phyloP scores from a whole-genome alignment of 2,888 invertebrate genomes.

The Salticus scenicus region DNA sequence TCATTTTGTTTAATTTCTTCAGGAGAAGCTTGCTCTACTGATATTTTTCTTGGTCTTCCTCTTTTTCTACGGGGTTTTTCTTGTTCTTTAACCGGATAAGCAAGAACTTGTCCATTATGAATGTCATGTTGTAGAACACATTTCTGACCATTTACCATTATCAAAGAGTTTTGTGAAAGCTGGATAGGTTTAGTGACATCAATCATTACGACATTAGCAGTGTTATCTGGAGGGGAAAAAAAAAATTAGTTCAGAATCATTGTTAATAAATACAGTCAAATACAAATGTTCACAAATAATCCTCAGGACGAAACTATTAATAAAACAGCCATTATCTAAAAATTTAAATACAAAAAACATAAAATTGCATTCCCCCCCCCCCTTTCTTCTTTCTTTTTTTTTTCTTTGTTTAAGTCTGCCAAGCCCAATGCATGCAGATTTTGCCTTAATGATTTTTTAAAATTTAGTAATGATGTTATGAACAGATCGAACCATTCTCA shows the following conservation, averaged over 20 bases:
- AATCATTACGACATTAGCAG: slow-evolving; percentile 71
- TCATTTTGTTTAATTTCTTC: slow-evolving; percentile 6
- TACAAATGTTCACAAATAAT: neutral
- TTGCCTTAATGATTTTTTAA: no score
- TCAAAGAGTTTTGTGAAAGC: slow-evolving; percentile 73
- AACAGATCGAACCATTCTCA: no score
- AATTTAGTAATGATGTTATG: no score
- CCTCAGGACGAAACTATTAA: neutral
- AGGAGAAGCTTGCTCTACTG: slow-evolving; percentile 14
- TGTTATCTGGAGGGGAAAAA: neutral
- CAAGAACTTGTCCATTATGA: slow-evolving; percentile 75
- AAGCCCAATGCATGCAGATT: no score
- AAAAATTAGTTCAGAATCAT: no score
- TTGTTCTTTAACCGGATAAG: slow-evolving; percentile 75
- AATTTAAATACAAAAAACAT: neutral
- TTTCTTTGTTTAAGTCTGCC: no score
- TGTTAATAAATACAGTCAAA: no score
- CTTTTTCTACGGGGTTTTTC: slow-evolving; percentile 70
- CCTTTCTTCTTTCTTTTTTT: neutral
- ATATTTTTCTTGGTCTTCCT: slow-evolving; percentile 66
- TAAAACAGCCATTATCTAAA: neutral
- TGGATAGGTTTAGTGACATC: slow-evolving; percentile 72
- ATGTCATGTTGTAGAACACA: slow-evolving; percentile 76
- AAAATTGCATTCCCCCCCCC: neutral
- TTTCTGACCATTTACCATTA: slow-evolving; percentile 76